phyloP scores from a whole-genome alignment of 30 jellyfish, hydroid and myxozoan species.

The Aurelia aurita region DNA sequence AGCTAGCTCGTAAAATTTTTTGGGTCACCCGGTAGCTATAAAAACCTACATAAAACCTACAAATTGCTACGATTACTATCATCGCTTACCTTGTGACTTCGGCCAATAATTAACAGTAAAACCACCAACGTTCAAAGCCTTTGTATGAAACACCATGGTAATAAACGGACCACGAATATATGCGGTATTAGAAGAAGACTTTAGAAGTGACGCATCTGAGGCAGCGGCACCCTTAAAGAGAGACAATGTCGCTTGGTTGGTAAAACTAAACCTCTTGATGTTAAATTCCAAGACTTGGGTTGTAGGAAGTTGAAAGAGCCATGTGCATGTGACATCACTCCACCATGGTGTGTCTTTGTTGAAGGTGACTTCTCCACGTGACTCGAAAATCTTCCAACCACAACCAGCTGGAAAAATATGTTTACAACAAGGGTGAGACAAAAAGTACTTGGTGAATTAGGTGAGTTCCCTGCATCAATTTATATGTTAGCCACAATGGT shows the following conservation, averaged over 20 bases:
- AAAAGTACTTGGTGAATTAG: no score
- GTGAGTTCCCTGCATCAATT: no score
- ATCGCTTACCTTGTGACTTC: no score
- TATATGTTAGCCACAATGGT: no score
- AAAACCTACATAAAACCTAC: no score
- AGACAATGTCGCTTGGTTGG: neutral
- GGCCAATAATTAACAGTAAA: no score
- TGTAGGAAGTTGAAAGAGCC: conserved; percentile 6
- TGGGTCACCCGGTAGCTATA: no score
- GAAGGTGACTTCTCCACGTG: conserved; percentile 2
- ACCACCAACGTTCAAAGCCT: neutral
- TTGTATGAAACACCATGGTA: neutral
- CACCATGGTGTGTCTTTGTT: neutral
- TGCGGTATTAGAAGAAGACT: neutral
- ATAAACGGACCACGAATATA: conserved; percentile 15
- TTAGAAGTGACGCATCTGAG: neutral
- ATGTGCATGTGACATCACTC: neutral
- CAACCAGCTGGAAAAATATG: conserved; percentile 3
- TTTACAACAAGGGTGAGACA: no score
- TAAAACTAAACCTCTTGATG: neutral
- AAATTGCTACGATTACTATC: no score
- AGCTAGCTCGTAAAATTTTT: no score
- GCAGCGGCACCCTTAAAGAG: conserved; percentile 2
- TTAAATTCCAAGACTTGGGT: neutral
- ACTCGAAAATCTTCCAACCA: conserved; percentile 10